Base-by-base conservation (phyloP, 2,888 invertebrate species). In the Pyrrhia umbra region DNA sequence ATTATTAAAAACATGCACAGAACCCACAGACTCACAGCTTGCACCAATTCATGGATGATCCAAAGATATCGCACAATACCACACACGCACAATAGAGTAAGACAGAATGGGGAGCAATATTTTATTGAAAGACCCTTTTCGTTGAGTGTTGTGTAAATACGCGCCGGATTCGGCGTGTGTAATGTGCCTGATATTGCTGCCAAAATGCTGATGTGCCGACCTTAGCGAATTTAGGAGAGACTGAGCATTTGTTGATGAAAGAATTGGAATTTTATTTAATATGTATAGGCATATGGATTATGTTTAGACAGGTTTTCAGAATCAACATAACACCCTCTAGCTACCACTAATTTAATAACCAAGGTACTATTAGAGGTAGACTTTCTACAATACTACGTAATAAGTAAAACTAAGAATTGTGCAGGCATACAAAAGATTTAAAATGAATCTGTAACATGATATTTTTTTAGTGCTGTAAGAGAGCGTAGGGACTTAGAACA, bases 121-220 rank as follows among this genome's bases (percentile, higher is more conserved):
- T 93, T 92, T 94, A 94, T 94, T 93, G 94, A 93, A 92, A 92
- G 94, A 90, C 93, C 95, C 93, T 94, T 94, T 92, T 88, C 88
- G 88, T 80, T 90, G 91, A 95, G 95, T 95, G 95, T 93, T 93
- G 92, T 92, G 95, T 95, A 92, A 95, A 95, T 93, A 94, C 89
- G 85, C 87, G 87, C 86, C 84, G 87, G 85, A 87, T 88, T 85
- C 86, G 85, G 77, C 83, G 84, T 79, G 84, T 83, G 87, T 92
- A 91, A 92, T 92, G 90, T 91, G 90, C 88, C 88, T 88, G 88
- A 90, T 90, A 92, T 91, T 90, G 89, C 89, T 60, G 76, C 60
- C 72, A 61, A 70, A 75, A 70, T 62, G 84, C 79, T 81, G 86
- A 85, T 84, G 83, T 56, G 62, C 50, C 59, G 68, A 74, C 49